phyloP scores from a whole-genome alignment of 1,140 invertebrate species.

The Steinernema khuongi region DNA sequence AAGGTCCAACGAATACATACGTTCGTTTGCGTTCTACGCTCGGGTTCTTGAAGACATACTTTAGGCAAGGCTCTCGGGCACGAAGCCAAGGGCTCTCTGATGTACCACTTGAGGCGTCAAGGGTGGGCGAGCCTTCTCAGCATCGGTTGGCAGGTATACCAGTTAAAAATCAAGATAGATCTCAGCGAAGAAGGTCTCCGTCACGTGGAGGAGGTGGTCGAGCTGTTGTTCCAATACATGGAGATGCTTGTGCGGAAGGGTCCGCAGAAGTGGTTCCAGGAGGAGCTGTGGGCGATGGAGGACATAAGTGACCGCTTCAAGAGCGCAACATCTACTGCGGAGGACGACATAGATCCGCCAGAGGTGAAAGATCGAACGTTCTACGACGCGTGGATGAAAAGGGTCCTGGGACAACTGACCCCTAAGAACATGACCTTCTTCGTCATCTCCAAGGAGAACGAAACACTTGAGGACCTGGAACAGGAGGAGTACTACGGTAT shows the following conservation, averaged over 20 bases:
- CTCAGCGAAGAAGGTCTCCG: constrained; percentile 78
- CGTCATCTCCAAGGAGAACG: constrained; percentile 71
- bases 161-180: constrained; percentile 82
- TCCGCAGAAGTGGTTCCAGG: constrained; percentile 79
- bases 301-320: constrained; percentile 80
- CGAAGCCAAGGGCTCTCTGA: constrained; percentile 82
- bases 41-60: background rate
- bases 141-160: constrained; percentile 78
- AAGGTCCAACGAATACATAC: constrained; percentile 66
- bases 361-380: constrained; percentile 67
- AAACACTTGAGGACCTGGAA: constrained; percentile 60
- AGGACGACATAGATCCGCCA: constrained; percentile 46
- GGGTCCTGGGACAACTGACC: constrained; percentile 69
- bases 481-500: constrained; percentile 84
- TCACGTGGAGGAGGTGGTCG: constrained; percentile 78
- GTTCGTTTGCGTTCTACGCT: no score
- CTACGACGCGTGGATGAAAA: constrained; percentile 73
- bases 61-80: constrained; percentile 67
- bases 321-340: constrained; percentile 77
- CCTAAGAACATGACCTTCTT: constrained; percentile 73
- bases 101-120: constrained; percentile 75
- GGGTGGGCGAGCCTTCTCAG: constrained; percentile 85
- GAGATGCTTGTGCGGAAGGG: constrained; percentile 72
- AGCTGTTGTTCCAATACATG: constrained; percentile 73
- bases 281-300: constrained; percentile 75